A percentile compares a stretch with the other conserved stretches of the same genome.
These are phyloP conservation scores for Otis tarda DNA, from an alignment of 2,113 vertebrate genomes.

Conservation along the genomic window DNA sequence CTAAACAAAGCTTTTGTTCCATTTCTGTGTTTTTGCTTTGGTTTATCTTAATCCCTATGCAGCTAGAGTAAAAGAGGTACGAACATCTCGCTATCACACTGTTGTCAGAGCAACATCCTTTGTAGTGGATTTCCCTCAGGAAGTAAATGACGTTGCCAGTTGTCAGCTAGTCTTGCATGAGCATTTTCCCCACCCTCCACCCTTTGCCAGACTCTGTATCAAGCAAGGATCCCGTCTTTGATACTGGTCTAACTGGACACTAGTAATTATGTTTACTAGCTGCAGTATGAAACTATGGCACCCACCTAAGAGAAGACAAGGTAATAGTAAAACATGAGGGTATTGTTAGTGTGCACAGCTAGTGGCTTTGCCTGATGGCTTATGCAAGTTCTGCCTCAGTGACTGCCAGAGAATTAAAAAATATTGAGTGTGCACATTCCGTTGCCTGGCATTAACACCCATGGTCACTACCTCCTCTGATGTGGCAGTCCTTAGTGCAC, in stretches of 20 bases:
- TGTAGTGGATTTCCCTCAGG: neutral
- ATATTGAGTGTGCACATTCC: neutral
- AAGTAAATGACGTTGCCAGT: neutral
- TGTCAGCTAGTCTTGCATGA: rapidly evolving
- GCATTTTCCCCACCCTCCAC: neutral
- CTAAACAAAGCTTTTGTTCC: neutral
- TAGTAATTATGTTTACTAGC: neutral
- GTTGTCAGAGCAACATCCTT: neutral
- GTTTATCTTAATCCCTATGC: neutral
- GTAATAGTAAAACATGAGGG: neutral
- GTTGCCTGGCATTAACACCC: rapidly evolving
- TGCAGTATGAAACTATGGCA: neutral
- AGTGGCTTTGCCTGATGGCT: neutral
- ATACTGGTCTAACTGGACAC: neutral
- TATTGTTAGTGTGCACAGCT: too few relatives aligned
- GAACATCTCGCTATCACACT: rapidly evolving
- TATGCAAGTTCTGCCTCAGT: neutral
- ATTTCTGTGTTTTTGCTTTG: neutral
- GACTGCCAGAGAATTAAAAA: neutral
- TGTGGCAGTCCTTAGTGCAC: neutral
- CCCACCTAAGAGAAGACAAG: neutral
- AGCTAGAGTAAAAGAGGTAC: neutral
- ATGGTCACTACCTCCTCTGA: rapidly evolving
- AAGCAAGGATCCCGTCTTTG: neutral
- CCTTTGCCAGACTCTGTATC: neutral